Evolutionary conservation across 2,113 vertebrate genomes (phyloP), one percentile per base, ranked within the genome.

Genomic region (Pipra filicauda): DNA sequence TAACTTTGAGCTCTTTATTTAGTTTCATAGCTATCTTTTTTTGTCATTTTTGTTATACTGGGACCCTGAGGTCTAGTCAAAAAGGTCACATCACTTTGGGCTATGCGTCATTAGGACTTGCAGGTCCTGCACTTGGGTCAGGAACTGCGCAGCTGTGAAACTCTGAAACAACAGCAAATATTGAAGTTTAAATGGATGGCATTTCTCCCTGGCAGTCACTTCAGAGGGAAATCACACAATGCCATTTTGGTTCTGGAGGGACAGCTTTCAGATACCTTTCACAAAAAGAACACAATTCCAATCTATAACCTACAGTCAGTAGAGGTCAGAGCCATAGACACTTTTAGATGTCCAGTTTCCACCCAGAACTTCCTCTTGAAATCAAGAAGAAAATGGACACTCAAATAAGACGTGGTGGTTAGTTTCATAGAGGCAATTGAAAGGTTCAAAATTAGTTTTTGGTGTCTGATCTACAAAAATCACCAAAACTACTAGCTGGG

Each of bases 1-100:
- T 95, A 78, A 79, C 85, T 94, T 88, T 90, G 74, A 95, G 58
- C 33, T 73, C 75, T 95, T 80, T 81, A 66, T 84, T 87, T 71
- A 9, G 19, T 71, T 93, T 84, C 5, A 1, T 61, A 46, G 26
- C 37, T 57, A 14, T 88, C 41, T 66, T 74, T 92, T 49, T 58
- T 8, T 77, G 64, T 39, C 43, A 15, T 64, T 46, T 8, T 37
- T 93, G 12, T 83, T 74, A 83, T 1, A 7, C 67, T 58, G 20
- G 41, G n/a, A 90, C 71, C 24, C 58, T 58, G 55, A 26, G 15
- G n/a, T 90, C 67, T 74, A 3, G 41, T 86, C 20, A 62, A 5
- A 74, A 76, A 62, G 33, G 85, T 91, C 39, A 59, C 44, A 51
- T 16, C 12, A 31, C 46, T 52, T 65, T 61, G 13, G 79, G 75